Conservation (phyloP, 30 jellyfish, hydroid and myxozoan species). For the Hydractinia echinata region DNA sequence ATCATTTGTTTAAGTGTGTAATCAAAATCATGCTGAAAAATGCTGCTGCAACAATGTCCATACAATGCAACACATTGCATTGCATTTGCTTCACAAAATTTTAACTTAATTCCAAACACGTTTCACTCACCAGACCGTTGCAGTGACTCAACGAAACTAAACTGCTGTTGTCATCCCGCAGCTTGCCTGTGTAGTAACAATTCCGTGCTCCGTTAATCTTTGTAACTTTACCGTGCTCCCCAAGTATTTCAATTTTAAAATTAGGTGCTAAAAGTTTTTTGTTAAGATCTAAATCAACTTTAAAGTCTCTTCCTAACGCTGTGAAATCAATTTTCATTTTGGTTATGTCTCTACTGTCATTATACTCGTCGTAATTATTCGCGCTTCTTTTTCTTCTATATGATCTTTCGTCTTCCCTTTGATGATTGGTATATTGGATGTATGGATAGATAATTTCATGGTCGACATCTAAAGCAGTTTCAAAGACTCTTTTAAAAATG, state of each 20-base stretch:
- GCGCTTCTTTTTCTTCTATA: background rate
- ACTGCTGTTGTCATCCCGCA: slow-evolving; percentile 34
- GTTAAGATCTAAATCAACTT: slow-evolving; percentile 11
- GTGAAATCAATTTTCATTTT: slow-evolving; percentile 24
- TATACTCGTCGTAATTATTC: background rate
- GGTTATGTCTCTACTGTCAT: background rate
- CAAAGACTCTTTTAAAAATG: background rate
- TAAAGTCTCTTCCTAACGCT: slow-evolving; percentile 38
- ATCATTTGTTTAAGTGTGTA: too few relatives aligned
- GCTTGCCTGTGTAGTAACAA: slow-evolving; percentile 52
- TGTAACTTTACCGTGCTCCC: slow-evolving; percentile 20
- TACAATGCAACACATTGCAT: too few relatives aligned
- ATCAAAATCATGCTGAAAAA: too few relatives aligned
- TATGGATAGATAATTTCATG: slow-evolving; percentile 25
- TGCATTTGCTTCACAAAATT: too few relatives aligned
- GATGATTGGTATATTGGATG: background rate
- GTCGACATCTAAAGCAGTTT: background rate
- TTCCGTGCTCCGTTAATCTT: background rate
- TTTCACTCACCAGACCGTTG: slow-evolving; percentile 48
- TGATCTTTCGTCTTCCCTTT: background rate
- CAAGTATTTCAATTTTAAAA: slow-evolving; percentile 32
- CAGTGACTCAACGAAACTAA: slow-evolving; percentile 45
- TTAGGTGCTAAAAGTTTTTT: slow-evolving; percentile 35
- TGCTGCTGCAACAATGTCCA: too few relatives aligned
- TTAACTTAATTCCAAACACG: background rate